phyloP scores from a whole-genome alignment of 2,113 vertebrate genomes.

The Copsychus sechellarum region DNA sequence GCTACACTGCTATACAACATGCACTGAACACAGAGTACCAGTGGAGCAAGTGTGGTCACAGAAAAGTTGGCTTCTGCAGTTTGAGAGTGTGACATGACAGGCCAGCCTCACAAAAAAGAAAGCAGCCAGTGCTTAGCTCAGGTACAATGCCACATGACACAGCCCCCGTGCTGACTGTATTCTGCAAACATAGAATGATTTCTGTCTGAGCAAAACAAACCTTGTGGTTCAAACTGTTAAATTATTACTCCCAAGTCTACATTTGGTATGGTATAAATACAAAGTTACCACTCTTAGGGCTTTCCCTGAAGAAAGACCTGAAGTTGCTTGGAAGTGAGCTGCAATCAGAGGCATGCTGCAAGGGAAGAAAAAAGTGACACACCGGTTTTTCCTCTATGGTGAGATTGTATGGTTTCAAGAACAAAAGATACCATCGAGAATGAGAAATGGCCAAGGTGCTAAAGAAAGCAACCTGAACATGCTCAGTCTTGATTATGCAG shows the following conservation, averaged over 20 bases:
- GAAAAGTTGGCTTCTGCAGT: not conserved
- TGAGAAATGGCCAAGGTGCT: not conserved
- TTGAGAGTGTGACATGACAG: not conserved
- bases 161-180: not conserved
- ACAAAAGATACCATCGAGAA: not conserved
- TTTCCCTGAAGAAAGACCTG: not conserved
- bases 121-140: rapidly evolving
- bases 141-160: not conserved
- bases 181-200: not conserved
- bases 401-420: not conserved
- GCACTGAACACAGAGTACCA: not conserved
- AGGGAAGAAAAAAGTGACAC: not conserved
- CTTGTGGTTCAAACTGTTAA: not conserved
- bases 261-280: not conserved
- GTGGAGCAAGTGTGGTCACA: not conserved
- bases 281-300: not conserved
- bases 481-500: not conserved
- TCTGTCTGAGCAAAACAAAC: not conserved
- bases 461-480: not conserved
- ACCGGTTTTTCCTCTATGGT: not conserved
- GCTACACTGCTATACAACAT: not conserved
- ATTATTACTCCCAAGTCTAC: not conserved
- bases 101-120: not conserved
- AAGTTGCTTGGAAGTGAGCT: not conserved
- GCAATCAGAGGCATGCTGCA: not conserved